These are phyloP conservation scores for Cyanistes caeruleus DNA, from an alignment of 2,113 vertebrate genomes.

Conservation along the genomic window DNA sequence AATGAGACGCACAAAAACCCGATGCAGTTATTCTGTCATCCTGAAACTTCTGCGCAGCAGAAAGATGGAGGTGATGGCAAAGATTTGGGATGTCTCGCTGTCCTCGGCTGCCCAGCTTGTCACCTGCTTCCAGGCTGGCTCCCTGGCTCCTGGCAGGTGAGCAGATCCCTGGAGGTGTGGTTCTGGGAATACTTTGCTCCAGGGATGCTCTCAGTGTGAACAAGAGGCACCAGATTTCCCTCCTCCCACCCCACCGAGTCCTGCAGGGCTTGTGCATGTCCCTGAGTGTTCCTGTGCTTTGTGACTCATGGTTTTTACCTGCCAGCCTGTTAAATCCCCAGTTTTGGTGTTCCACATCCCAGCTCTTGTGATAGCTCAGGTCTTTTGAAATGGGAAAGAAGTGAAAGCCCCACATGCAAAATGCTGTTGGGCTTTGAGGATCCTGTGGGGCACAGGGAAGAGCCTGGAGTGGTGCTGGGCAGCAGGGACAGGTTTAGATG, in stretches of 20 bases:
- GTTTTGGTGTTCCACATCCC: neutral
- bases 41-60: rapidly evolving
- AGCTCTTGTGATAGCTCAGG: neutral
- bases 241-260: neutral
- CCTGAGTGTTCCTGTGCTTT: neutral
- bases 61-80: neutral
- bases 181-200: neutral
- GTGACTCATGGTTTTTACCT: neutral
- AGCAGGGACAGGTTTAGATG: neutral
- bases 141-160: neutral
- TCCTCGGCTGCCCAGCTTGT: neutral
- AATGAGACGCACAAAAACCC: neutral
- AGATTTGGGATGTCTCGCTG: rapidly evolving
- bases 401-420: neutral
- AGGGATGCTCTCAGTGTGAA: neutral
- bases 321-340: neutral
- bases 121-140: neutral
- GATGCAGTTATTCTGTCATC: neutral
- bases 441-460: neutral
- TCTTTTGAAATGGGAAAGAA: neutral
- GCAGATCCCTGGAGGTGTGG: neutral
- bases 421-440: neutral
- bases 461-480: neutral
- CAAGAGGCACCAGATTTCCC: neutral
- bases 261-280: neutral